These are phyloP conservation scores for Drosophila pseudoobscura DNA, from an alignment of 1,140 invertebrate genomes.

Conservation along the genomic window DNA sequence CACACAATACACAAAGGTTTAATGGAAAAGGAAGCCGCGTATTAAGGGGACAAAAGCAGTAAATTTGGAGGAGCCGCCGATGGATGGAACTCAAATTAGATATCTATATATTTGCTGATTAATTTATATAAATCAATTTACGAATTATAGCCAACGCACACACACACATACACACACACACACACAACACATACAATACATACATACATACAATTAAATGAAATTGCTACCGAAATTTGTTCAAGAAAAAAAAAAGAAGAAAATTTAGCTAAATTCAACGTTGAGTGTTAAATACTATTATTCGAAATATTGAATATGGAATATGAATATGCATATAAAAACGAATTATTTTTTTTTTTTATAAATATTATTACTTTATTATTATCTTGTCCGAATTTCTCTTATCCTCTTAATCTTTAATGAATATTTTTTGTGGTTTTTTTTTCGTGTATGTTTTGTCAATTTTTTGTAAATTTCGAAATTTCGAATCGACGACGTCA, in stretches of 20 bases:
- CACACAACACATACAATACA: constrained; percentile 9
- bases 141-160: constrained; percentile 42
- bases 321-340: constrained; percentile 36
- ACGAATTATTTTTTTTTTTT: constrained; percentile 30
- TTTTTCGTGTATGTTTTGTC: constrained; percentile 29
- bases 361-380: constrained; percentile 12
- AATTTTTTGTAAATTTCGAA: constrained; percentile 43
- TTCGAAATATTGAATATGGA: constrained; percentile 10
- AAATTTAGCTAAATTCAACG: constrained; percentile 72
- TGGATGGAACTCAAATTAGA: constrained; percentile 28
- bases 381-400: constrained; percentile 11
- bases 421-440: constrained; percentile 1
- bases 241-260: constrained; percentile 29
- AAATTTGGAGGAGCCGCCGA: constrained; percentile 11
- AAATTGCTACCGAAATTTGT: constrained; percentile 55
- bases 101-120: constrained; percentile 47
- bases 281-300: constrained; percentile 53
- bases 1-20: not conserved
- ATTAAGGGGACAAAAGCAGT: constrained; percentile 24
- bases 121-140: constrained; percentile 53
- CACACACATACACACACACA: constrained; percentile 3
- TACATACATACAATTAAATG: constrained; percentile 16
- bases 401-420: constrained; percentile 20
- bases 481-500: constrained; percentile 15
- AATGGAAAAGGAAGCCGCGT: not conserved